A percentile compares a stretch with the other conserved stretches of the same genome.
These are phyloP conservation scores for Physocephala rufipes DNA, from an alignment of 2,888 invertebrate genomes.

Conservation along the genomic window DNA sequence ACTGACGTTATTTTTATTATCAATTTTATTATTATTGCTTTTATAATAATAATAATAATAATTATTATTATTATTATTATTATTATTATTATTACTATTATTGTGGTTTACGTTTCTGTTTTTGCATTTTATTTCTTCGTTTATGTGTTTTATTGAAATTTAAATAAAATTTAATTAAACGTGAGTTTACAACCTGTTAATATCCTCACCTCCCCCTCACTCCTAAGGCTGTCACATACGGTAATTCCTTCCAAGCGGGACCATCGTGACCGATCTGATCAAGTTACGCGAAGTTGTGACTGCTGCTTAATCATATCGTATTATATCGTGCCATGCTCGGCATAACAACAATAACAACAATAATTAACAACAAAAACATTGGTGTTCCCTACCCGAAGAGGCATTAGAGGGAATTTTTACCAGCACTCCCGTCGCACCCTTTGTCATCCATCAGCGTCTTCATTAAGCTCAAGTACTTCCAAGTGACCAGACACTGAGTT, in stretches of 20 bases:
- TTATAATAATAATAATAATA: background rate
- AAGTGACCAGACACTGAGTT: no score
- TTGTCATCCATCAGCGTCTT: background rate
- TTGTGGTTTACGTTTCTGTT: no score
- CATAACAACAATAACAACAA: no score
- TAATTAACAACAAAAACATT: no score
- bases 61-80: background rate
- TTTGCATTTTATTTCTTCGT: background rate
- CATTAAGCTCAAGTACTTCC: no score
- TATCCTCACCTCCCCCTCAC: background rate
- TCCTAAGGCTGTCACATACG: background rate
- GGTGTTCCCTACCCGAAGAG: no score
- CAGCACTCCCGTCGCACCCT: background rate
- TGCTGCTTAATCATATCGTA: slow-evolving; percentile 4
- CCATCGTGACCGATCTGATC: slow-evolving; percentile 31
- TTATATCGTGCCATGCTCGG: background rate
- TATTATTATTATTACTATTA: no score
- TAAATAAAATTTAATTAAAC: slow-evolving; percentile 30
- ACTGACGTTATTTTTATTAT: no score
- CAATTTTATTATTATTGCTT: slow-evolving; percentile 2
- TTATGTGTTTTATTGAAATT: background rate
- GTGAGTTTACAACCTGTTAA: slow-evolving; percentile 24
- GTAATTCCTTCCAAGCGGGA: background rate
- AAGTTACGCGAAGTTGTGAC: slow-evolving; percentile 12
- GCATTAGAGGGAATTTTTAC: no score